These are phyloP conservation scores for Mesaphorura yosii DNA, from an alignment of 1,140 invertebrate genomes.

Conservation along the genomic window DNA sequence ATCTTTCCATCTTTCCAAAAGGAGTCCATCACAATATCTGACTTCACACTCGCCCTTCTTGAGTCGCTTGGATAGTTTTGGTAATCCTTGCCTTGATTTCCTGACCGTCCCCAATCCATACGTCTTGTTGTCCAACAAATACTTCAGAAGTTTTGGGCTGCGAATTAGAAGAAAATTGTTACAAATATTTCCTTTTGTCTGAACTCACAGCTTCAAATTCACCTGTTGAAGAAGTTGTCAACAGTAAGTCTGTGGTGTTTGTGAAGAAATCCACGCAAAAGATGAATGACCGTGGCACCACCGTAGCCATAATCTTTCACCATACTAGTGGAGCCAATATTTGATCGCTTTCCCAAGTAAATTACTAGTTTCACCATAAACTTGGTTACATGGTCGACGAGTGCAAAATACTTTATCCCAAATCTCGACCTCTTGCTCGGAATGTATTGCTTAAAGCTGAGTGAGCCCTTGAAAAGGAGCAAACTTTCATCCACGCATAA, in stretches of 20 bases:
- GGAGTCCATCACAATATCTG: too few species aligned
- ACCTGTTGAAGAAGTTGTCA: slow-evolving; percentile 38
- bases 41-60: too few species aligned
- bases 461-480: slow-evolving; percentile 34
- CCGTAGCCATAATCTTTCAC: slow-evolving; percentile 29
- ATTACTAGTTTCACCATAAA: slow-evolving; percentile 33
- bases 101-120: too few species aligned
- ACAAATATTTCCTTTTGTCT: too few species aligned
- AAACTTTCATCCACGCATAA: slow-evolving; percentile 37
- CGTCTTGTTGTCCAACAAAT: too few species aligned
- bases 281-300: slow-evolving; percentile 33
- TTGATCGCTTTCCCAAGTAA: slow-evolving; percentile 29
- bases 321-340: not conserved
- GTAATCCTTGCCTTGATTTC: too few species aligned
- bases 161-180: too few species aligned
- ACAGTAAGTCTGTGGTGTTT: slow-evolving; percentile 34
- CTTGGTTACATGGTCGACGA: slow-evolving; percentile 32
- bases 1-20: too few species aligned
- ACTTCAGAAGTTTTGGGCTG: too few species aligned
- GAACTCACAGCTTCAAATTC: too few species aligned
- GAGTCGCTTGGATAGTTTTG: too few species aligned
- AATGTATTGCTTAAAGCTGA: slow-evolving; percentile 37
- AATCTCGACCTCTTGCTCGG: slow-evolving; percentile 36
- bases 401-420: slow-evolving; percentile 36
- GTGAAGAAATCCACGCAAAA: slow-evolving; percentile 32